A percentile compares a stretch with the other conserved stretches of the same genome.
Evolutionary conservation across 2,888 invertebrate species (phyloP).

Genomic region (Galerucella pusilla): DNA sequence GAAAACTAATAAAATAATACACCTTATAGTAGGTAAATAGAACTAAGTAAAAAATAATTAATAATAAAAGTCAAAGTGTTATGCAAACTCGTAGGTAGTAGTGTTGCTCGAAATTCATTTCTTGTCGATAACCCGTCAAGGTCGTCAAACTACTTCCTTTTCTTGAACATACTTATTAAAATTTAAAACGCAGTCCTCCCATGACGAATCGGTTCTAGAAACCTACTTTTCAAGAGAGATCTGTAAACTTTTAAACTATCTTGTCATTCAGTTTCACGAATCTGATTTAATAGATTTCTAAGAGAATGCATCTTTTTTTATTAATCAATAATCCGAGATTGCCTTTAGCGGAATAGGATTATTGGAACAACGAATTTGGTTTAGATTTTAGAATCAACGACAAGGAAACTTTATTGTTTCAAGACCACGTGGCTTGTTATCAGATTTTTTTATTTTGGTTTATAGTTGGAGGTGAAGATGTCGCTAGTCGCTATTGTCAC

Average conservation of each 20-base stretch:
- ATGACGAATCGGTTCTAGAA: conserved; percentile 19
- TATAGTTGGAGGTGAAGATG: no score
- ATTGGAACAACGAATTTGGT: not conserved
- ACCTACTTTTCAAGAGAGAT: conserved; percentile 17
- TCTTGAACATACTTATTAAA: conserved; percentile 5
- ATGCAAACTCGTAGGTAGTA: not conserved
- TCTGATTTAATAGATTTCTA: not conserved
- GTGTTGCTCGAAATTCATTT: not conserved
- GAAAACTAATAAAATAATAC: no score
- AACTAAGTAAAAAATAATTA: no score
- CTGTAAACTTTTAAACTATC: not conserved
- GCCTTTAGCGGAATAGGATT: not conserved
- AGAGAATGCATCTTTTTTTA: not conserved
- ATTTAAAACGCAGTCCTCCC: conserved; percentile 12
- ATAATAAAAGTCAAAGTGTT: no score
- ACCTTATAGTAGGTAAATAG: no score
- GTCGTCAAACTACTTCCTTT: conserved; percentile 7
- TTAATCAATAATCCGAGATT: not conserved
- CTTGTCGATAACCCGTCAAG: conserved; percentile 5
- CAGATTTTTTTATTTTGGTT: no score
- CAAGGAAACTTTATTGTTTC: no score
- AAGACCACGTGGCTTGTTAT: no score
- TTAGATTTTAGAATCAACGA: not conserved
- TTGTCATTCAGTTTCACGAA: conserved; percentile 12
- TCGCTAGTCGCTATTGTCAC: no score